Conservation (phyloP, 2,888 invertebrate genomes). For the Luperina nickerlii region DNA sequence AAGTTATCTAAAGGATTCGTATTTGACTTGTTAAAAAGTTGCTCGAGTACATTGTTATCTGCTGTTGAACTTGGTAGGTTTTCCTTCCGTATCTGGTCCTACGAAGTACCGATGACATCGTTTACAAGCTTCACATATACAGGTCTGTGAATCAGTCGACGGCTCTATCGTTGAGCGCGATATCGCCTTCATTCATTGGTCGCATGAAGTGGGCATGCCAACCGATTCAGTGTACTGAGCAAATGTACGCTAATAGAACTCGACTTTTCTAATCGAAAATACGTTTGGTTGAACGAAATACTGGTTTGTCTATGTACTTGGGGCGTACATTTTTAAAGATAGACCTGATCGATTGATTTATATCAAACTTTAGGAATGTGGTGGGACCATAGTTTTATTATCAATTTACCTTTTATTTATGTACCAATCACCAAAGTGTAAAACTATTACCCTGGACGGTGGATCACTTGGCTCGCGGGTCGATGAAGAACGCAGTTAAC, state of each 20-base stretch:
- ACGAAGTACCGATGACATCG: constrained; percentile 22
- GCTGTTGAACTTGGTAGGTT: background rate
- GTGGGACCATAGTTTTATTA: background rate
- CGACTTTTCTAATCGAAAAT: constrained; percentile 27
- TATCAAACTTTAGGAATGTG: background rate
- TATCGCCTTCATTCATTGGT: constrained; percentile 1
- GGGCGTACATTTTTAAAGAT: background rate
- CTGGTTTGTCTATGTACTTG: background rate
- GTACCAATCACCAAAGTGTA: constrained; percentile 38
- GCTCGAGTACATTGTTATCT: background rate
- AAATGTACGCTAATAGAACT: background rate
- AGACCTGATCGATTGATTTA: background rate
- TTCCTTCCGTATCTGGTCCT: background rate
- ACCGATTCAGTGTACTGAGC: background rate
- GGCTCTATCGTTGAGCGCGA: constrained; percentile 6
- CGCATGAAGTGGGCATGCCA: constrained; percentile 53
- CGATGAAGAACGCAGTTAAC: constrained; percentile 91
- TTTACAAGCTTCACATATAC: constrained; percentile 17
- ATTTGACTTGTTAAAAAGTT: background rate
- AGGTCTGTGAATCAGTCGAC: constrained; percentile 39
- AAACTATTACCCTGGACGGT: constrained; percentile 84
- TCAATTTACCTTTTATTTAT: constrained; percentile 19
- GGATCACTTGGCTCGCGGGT: constrained; percentile 91
- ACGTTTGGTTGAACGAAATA: background rate
- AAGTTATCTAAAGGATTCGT: background rate